Base-by-base conservation (phyloP, 2,888 invertebrate genomes). In the Platynereis dumerilii region DNA sequence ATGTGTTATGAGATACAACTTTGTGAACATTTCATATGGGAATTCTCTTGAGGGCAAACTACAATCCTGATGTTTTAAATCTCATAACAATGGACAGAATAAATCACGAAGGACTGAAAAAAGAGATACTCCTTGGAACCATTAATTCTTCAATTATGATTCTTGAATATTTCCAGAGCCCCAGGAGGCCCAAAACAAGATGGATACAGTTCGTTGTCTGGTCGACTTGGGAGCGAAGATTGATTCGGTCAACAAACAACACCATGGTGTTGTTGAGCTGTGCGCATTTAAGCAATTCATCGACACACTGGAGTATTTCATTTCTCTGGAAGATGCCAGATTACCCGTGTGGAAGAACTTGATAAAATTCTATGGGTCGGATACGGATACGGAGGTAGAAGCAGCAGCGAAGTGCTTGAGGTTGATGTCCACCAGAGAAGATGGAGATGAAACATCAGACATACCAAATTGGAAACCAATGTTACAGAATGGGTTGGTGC, bases 221-320 rank as follows among this genome's bases (percentile, higher is more conserved):
- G 74, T 81, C 1, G 68, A 74, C 17, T 71, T 80, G 27, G 80
- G 80, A 0, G 78, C 80, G 5, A 79, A 80, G 68, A 73, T 81
- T 26, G 66, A 72, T 58, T 76, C 74, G 1, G 73, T 77, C 12
- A 78, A 80, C 70, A 72, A 74, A 7, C 76, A 77, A 29, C 79
- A 81, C 60, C 80, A 81, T 70, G 83, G 82, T 3, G 79, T 77
- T 7, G 76, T 83, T n/a, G 82, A 83, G 67, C 75, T 83, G 17
- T 76, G 78, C 68, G 77, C 78, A n/a, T 65, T 76, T 61, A 78
- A 79, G 55, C 73, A 77, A 45, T 78, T 66, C 64, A 73, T 78
- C 26, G 68, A 74, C 15, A 60, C 80, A 48, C 71, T 82, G 2
- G 72, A 78, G 53, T 80, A 74, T 69, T 79, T 83, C 64, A 75